Percentiles rank a stretch among this genome's conserved stretches.
Conservation (phyloP, 2,113 vertebrate species). For the Atlantisia rogersi region DNA sequence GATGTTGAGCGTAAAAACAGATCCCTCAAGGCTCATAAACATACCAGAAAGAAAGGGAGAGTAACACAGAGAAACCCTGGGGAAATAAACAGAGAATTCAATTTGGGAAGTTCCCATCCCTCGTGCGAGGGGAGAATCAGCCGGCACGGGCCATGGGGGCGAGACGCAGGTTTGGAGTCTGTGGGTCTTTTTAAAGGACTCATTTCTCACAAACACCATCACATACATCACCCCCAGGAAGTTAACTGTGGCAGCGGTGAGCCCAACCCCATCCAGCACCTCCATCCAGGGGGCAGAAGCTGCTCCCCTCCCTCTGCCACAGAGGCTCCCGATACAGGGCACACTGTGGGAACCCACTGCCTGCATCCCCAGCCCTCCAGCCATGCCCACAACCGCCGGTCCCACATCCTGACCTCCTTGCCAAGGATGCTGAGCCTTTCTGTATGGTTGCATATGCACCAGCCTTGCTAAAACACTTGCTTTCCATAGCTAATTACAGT, state of each 20-base stretch:
- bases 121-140: neutral
- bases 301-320: neutral
- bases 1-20: conserved; percentile 21
- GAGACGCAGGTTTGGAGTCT: neutral
- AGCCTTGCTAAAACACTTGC: neutral
- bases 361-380: neutral
- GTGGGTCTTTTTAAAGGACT: neutral
- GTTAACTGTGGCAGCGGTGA: rapidly evolving
- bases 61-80: neutral
- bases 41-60: conserved; percentile 41
- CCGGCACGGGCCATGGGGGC: rapidly evolving
- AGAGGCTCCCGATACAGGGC: neutral
- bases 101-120: conserved; percentile 25
- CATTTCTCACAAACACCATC: neutral
- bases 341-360: neutral
- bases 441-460: neutral
- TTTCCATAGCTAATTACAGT: conserved; percentile 18
- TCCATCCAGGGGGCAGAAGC: neutral
- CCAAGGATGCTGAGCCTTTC: neutral
- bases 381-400: neutral
- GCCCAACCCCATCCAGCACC: neutral
- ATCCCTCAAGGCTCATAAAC: conserved; percentile 54
- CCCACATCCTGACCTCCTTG: rapidly evolving
- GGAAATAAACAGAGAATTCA: conserved; percentile 45
- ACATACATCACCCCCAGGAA: neutral